A percentile compares a stretch with the other conserved stretches of the same genome.
Conservation (phyloP, 1,140 invertebrate genomes). For the Ditylenchus dipsaci region DNA sequence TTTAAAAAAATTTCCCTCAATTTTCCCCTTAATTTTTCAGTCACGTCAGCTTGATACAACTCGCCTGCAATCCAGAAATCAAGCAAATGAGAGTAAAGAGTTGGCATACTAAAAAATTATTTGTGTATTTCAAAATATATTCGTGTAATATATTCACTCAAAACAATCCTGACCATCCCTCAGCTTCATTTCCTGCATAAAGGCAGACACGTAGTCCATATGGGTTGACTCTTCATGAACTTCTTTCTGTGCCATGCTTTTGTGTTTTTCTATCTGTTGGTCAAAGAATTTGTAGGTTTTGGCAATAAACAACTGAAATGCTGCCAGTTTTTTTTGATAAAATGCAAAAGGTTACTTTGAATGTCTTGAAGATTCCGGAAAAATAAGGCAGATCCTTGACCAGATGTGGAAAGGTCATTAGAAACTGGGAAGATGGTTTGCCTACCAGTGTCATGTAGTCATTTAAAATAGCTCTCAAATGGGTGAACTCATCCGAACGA, state of each 20-base stretch:
- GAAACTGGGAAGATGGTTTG: background rate
- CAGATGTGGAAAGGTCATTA: background rate
- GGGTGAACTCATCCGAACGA: background rate
- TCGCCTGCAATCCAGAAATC: background rate
- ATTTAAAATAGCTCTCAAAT: background rate
- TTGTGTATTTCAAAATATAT: no score
- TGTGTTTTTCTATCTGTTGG: background rate
- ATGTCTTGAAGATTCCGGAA: background rate
- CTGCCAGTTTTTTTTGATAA: background rate
- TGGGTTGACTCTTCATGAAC: background rate
- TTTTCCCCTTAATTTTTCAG: no score
- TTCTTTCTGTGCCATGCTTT: background rate
- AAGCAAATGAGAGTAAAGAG: background rate
- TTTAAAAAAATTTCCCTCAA: no score
- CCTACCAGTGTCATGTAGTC: background rate
- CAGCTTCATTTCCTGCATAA: no score
- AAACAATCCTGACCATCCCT: no score
- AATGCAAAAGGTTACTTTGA: no score
- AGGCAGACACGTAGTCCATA: no score
- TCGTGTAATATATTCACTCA: no score
- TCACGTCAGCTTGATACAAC: background rate
- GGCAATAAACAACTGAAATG: background rate
- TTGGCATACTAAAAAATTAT: no score
- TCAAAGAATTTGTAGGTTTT: background rate
- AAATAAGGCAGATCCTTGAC: conserved; percentile 14